phyloP scores from a whole-genome alignment of 2,888 invertebrate species.

The Gerris lacustris region DNA sequence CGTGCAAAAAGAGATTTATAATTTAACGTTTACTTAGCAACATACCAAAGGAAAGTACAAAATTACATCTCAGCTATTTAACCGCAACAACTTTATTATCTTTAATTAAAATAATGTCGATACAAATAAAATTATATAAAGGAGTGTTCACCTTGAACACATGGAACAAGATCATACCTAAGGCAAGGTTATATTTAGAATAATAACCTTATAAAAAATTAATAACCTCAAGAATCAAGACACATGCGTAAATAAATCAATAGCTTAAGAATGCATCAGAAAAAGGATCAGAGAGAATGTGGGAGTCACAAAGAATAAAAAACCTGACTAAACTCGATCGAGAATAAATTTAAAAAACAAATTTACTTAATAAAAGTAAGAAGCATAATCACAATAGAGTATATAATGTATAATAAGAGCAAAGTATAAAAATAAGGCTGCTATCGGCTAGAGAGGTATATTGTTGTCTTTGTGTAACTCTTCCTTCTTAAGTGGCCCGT shows the following conservation, averaged over 20 bases:
- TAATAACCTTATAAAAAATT: too few relatives aligned
- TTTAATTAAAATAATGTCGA: too few relatives aligned
- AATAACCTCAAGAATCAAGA: too few relatives aligned
- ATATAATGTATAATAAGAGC: neutral
- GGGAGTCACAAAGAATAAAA: neutral
- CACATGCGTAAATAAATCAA: neutral
- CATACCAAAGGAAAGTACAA: too few relatives aligned
- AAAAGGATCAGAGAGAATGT: neutral
- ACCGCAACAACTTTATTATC: too few relatives aligned
- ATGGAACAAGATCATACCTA: too few relatives aligned
- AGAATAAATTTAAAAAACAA: neutral
- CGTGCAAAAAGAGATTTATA: too few relatives aligned
- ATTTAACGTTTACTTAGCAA: too few relatives aligned
- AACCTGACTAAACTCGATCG: neutral
- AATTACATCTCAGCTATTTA: too few relatives aligned
- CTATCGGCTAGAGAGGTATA: neutral
- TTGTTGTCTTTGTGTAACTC: neutral
- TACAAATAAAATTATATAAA: too few relatives aligned
- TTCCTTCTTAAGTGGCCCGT: neutral
- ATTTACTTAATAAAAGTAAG: conserved; percentile 3
- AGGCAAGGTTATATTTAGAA: too few relatives aligned
- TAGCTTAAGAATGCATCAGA: neutral
- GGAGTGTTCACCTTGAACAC: too few relatives aligned
- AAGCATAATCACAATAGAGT: neutral
- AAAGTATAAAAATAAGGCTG: neutral